These are phyloP conservation scores for Zaprionus tsacasi DNA, from an alignment of 1,140 invertebrate species.

Conservation along the genomic window DNA sequence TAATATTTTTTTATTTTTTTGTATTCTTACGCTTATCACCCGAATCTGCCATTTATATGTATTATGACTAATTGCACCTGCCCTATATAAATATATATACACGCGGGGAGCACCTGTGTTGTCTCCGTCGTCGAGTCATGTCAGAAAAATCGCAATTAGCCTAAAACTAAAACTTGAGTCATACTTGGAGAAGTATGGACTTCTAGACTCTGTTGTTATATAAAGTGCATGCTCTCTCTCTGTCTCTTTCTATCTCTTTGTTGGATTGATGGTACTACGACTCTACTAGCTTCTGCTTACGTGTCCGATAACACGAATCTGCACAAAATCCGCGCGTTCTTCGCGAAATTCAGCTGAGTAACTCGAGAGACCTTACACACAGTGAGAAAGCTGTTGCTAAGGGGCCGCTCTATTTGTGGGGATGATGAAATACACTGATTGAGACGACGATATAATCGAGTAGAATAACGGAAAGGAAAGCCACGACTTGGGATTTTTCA, in stretches of 20 bases:
- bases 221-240: not conserved
- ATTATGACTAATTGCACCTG: constrained; percentile 27
- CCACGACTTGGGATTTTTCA: not conserved
- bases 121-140: constrained; percentile 17
- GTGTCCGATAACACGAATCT: constrained; percentile 32
- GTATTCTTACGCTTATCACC: not conserved
- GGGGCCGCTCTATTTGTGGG: not conserved
- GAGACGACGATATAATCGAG: not conserved
- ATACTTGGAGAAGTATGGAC: constrained; percentile 2
- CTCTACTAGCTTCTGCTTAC: not conserved
- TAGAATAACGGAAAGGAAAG: not conserved
- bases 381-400: constrained; percentile 19
- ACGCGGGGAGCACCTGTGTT: constrained; percentile 14
- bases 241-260: too few relatives aligned
- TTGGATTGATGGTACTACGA: too few relatives aligned
- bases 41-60: not conserved
- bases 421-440: constrained; percentile 30
- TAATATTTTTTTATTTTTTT: not conserved
- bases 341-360: constrained; percentile 41
- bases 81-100: constrained; percentile 1
- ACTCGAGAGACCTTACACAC: not conserved
- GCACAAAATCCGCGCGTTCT: constrained; percentile 14
- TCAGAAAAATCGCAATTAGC: constrained; percentile 37
- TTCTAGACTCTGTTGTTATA: too few relatives aligned
- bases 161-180: constrained; percentile 30